A percentile compares a stretch with the other conserved stretches of the same genome.
Conservation (phyloP, 2,113 vertebrate species). For the Agelaius phoeniceus region DNA sequence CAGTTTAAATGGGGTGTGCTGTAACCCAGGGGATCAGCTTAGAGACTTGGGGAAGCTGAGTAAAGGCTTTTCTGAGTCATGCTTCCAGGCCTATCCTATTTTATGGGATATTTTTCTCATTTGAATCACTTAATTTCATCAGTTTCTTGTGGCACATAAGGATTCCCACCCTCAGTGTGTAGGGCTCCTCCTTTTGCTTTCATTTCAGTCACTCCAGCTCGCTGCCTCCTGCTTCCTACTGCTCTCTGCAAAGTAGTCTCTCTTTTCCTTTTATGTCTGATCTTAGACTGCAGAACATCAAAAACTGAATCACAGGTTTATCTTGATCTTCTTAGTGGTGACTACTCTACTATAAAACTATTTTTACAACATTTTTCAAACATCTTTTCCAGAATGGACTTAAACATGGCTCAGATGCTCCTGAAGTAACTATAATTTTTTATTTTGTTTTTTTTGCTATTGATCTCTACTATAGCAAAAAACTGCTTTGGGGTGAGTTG, state of each 20-base stretch:
- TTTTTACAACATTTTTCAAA: not conserved
- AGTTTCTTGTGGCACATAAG: not conserved
- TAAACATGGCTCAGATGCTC: not conserved
- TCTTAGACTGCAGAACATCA: not conserved
- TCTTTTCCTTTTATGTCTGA: not conserved
- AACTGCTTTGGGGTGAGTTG: not conserved
- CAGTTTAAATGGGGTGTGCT: not conserved
- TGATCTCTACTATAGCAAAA: not conserved
- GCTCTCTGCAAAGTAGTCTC: not conserved
- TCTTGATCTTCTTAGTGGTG: not conserved
- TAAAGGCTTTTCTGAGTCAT: not conserved
- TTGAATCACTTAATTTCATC: not conserved
- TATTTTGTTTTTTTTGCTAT: not conserved
- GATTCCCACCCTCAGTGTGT: not conserved
- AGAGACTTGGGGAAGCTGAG: not conserved
- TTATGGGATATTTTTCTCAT: not conserved
- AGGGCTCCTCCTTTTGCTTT: not conserved
- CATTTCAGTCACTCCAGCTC: not conserved
- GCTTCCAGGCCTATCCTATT: not conserved
- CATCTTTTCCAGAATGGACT: rapidly evolving
- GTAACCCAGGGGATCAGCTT: not conserved
- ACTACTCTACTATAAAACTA: not conserved
- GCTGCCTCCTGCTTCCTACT: not conserved
- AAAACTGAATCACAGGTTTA: not conserved
- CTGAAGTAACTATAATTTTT: not conserved